Conservation (phyloP, 2,113 vertebrate species). For the Lucifuga dentata region DNA sequence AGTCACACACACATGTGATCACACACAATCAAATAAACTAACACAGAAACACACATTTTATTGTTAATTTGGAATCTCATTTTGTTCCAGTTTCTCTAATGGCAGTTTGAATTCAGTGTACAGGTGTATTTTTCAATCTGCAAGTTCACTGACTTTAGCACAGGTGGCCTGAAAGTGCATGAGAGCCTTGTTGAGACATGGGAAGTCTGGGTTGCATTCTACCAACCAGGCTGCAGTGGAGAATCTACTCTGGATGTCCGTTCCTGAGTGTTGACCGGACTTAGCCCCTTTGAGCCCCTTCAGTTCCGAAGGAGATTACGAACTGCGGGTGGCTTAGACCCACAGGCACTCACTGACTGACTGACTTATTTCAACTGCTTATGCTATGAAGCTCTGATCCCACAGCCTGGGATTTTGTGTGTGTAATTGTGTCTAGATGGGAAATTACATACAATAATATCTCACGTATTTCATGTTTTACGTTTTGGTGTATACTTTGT, state of each 20-base stretch:
- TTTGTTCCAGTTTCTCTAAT: too few species aligned
- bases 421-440: too few species aligned
- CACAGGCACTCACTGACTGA: conserved; percentile 49
- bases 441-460: too few species aligned
- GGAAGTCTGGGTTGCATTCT: conserved; percentile 1
- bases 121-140: too few species aligned
- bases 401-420: conserved; percentile 1
- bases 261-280: conserved; percentile 60
- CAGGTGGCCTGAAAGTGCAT: too few species aligned
- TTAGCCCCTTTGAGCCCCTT: conserved; percentile 72
- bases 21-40: too few species aligned
- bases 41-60: too few species aligned
- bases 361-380: conserved; percentile 29
- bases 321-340: conserved; percentile 67
- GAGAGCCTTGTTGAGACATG: not conserved
- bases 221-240: conserved; percentile 20
- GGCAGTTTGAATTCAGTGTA: too few species aligned
- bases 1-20: too few species aligned
- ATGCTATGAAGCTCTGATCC: conserved; percentile 16
- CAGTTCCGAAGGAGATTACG: conserved; percentile 73
- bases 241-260: conserved; percentile 39
- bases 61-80: too few species aligned
- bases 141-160: too few species aligned
- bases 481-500: conserved; percentile 2
- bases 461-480: not conserved